Evolutionary conservation across 2,888 invertebrate species (phyloP), one percentile per base, ranked within the genome.

Genomic region (Phalera bucephala): DNA sequence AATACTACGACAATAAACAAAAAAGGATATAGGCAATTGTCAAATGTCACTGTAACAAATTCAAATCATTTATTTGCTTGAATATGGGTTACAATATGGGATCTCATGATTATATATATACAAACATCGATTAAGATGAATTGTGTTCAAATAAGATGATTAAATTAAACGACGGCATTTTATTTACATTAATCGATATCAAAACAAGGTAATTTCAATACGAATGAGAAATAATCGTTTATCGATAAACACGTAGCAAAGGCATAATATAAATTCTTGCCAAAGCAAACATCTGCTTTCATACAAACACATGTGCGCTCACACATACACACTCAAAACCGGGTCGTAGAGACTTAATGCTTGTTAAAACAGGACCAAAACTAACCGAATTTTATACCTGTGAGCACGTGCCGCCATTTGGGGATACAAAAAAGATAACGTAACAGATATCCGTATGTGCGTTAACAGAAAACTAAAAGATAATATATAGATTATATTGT

Each of bases 341-440:
- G 42, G 54, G 45, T 45, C 45, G 55, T 39, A 48, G 47, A 35
- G 31, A 36, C 45, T n/a, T n/a, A n/a, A 38, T 46, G 45, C 40
- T 31, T 40, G 21, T 44, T 33, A 45, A 56, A 66, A 61, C 59
- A 52, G 42, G 53, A 43, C 53, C 43, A 56, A 51, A 57, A 49
- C 60, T 47, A 61, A 64, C 57, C 52, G 46, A 64, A 61, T 61
- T 67, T 63, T 62, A 48, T 60, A 59, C 77, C 74, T 76, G 72
- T 37, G 37, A 58, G 51, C 75, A 72, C 76, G 77, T 67, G 76
- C 65, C 55, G 46, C 50, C 62, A 62, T 65, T 64, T 64, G 47
- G 28, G 40, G 37, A 31, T 52, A 57, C 43, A 64, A 65, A 49
- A 67, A 65, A 60, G 61, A 61, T 54, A 63, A 67, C 5, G 5